Base-by-base conservation (phyloP, 2,888 invertebrate species). In the Scelioninae gen. 1 region DNA sequence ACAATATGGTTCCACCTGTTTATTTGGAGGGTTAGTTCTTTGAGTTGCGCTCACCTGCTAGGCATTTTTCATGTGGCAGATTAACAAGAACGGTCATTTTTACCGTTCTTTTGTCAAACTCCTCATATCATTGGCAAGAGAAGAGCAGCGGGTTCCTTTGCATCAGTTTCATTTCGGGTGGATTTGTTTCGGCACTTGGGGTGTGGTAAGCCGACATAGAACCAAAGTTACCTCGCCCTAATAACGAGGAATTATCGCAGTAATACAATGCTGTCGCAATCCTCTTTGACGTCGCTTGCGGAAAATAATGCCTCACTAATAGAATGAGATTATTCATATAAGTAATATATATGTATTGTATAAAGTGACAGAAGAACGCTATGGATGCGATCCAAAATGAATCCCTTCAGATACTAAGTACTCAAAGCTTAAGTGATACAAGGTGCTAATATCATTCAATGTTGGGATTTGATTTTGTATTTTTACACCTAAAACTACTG, bases 161-260 rank as follows among this genome's bases (percentile, higher is more conserved):
- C 91, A 91, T 91, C 88, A 88, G 86, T 87, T 87, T 88, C 91
- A 92, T 92, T 92, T 92, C 90, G 87, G 86, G 78, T 89, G 92
- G 92, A 92, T 92, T 92, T 91, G 91, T 91, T 91, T 90, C 89
- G 89, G 89, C 91, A 89, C 91, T 90, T 89, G 90, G 91, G 92
- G 92, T 90, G 92, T 90, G 91, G 91, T 92, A 92, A 92, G 91
- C 92, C 90, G 91, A 90, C 89, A 89, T 88, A 90, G 90, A 91
- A 90, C 90, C 90, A 86, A 89, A 88, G 88, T 85, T 85, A 81
- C 84, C 76, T 85, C 84, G 87, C 81, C 87, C 90, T 92, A 92
- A 92, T 92, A 92, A 92, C 90, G 91, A 91, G 92, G 92, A 91
- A 92, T 92, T 92, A 92, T 91, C 91, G 88, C 89, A 76, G 86